A percentile compares a stretch with the other conserved stretches of the same genome.
Conservation (phyloP, 2,113 vertebrate genomes). For the Chloebia gouldiae region DNA sequence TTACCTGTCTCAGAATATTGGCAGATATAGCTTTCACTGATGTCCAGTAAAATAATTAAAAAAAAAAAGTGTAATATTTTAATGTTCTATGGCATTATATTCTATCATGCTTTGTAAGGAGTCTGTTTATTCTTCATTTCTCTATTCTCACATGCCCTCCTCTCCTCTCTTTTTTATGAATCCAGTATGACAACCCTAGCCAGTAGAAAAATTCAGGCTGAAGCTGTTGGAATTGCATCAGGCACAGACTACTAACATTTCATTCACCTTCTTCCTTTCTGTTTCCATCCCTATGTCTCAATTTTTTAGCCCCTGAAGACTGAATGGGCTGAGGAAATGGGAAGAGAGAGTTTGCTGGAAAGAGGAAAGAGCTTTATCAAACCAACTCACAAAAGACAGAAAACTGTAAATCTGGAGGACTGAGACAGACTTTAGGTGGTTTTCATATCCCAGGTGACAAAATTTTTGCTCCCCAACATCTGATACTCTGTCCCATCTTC, state of each 20-base stretch:
- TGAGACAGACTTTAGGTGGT: not conserved
- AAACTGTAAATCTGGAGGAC: not conserved
- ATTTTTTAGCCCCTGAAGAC: not conserved
- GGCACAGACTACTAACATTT: not conserved
- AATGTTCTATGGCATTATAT: not conserved
- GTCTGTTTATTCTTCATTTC: not conserved
- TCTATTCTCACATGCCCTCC: not conserved
- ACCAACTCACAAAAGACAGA: not conserved
- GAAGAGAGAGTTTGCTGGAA: not conserved
- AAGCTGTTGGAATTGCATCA: not conserved
- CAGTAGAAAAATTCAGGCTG: not conserved
- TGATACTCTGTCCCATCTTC: not conserved
- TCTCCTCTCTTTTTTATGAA: not conserved
- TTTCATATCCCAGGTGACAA: not conserved
- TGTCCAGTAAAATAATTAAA: not conserved
- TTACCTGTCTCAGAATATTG: not conserved
- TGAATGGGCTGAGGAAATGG: not conserved
- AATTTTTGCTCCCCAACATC: not conserved
- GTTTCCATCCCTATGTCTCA: not conserved
- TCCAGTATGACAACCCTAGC: not conserved
- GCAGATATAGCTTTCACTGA: not conserved
- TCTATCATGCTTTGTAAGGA: rapidly evolving
- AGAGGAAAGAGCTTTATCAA: not conserved
- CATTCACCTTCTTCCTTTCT: not conserved
- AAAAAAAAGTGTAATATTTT: not conserved